Evolutionary conservation across 2,888 invertebrate species (phyloP).

Genomic region (Drosophila infuscata): DNA sequence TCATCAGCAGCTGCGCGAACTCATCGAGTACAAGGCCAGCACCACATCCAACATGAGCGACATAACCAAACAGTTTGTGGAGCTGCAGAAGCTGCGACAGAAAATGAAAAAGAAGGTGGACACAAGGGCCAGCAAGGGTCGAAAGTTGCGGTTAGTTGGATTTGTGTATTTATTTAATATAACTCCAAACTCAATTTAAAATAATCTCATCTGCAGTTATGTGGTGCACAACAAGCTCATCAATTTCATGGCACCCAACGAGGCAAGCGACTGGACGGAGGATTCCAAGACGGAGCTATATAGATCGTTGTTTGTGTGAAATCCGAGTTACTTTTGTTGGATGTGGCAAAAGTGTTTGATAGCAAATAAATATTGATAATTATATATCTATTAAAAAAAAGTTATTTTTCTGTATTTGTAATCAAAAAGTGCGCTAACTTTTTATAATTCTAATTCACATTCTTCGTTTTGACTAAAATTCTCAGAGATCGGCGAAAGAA

Average conservation of each 20-base stretch:
- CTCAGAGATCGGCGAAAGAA: not conserved
- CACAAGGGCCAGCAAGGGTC: slow-evolving; percentile 96
- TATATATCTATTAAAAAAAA: not conserved
- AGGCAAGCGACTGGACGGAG: slow-evolving; percentile 89
- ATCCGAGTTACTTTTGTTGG: not conserved
- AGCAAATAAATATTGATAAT: slow-evolving; percentile 14
- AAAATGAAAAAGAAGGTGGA: slow-evolving; percentile 97
- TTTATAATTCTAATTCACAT: not conserved
- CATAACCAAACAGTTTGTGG: slow-evolving; percentile 95
- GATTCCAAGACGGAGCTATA: slow-evolving; percentile 92
- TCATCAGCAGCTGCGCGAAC: slow-evolving; percentile 94
- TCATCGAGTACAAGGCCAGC: slow-evolving; percentile 96
- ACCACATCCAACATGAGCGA: slow-evolving; percentile 93
- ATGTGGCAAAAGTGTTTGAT: not conserved
- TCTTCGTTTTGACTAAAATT: not conserved
- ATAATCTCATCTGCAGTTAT: slow-evolving; percentile 85
- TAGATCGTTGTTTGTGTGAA: slow-evolving; percentile 90
- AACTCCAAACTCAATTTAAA: not conserved
- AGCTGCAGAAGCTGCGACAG: slow-evolving; percentile 95
- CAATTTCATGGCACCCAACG: slow-evolving; percentile 95
- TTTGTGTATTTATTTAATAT: not conserved
- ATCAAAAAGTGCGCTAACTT: not conserved
- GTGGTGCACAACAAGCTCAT: slow-evolving; percentile 93
- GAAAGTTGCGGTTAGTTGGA: slow-evolving; percentile 89
- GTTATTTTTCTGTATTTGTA: not conserved